Evolutionary conservation across 2,113 vertebrate genomes (phyloP), one percentile per base, ranked within the genome.

Genomic region (Nesoenas mayeri): DNA sequence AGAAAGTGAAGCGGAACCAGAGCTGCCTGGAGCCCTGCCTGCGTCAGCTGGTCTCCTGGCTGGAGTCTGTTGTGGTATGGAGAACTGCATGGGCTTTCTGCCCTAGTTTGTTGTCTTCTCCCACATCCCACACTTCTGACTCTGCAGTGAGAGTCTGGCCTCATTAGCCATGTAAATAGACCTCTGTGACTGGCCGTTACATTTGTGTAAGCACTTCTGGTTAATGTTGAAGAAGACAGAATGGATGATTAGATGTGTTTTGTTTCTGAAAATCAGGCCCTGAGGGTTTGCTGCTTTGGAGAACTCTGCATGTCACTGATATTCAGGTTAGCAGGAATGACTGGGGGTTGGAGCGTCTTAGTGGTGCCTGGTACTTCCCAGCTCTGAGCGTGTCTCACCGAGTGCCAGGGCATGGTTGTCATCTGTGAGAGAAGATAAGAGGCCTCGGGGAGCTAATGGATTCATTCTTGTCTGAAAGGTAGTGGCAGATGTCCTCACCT

Each of bases 1-100:
- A 99, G 97, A 99, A 99, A 96, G 99, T 99, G 94, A 99, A 99
- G 95, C 98, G 99, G 91, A 99, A 99, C 97, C 99, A 99, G 98
- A 99, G 99, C 97, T 99, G 99, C 85, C 96, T 99, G 96, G 99
- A 99, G 97, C 99, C 99, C 6, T 99, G 99, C 89, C 98, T 99
- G 79, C 98, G 99, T 61, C 99, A 99, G 98, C 98, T 99, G 22
- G 99, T 99, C 86, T 99, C 99, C 94, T 99, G 99, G 78, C 98
- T 99, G 67, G 99, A 99, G 98, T 99, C 99, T 13, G 99, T 99
- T 21, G 99, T 99, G 99, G 99, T 99, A 96, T 94, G 98, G 82
- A 97, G 72, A 51, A 6, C 32, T 70, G n/a, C 4, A 2, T 89
- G 50, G 79, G 74, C 70, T 91, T 81, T 60, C 86, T 93, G 53